Evolutionary conservation across 2,113 vertebrate species (phyloP).

Genomic region (Abramis brama): DNA sequence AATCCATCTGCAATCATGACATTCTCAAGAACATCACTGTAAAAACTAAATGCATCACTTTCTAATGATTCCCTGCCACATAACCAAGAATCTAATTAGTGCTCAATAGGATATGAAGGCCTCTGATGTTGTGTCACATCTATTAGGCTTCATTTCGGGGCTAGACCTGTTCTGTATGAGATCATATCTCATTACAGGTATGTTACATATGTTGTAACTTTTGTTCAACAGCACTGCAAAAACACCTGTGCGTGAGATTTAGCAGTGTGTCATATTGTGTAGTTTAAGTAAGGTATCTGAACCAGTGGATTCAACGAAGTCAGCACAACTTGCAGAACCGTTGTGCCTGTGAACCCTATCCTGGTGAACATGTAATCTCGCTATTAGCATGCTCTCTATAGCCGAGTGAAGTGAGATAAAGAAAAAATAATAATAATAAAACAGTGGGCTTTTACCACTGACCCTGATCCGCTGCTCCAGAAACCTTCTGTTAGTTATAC

Average conservation of each 20-base stretch:
- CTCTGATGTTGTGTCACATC: not conserved
- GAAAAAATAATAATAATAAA: not conserved
- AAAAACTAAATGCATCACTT: not conserved
- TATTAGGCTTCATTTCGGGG: not conserved
- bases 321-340: not conserved
- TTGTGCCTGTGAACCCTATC: not conserved
- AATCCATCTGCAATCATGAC: not conserved
- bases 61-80: not conserved
- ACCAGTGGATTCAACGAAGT: slow-evolving; percentile 7
- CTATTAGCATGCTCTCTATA: slow-evolving; percentile 23
- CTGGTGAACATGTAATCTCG: slow-evolving; percentile 26
- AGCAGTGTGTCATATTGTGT: slow-evolving; percentile 18
- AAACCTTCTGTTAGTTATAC: slow-evolving; percentile 19
- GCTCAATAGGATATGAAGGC: not conserved
- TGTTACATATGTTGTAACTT: not conserved
- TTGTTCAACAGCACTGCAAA: slow-evolving; percentile 7
- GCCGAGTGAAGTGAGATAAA: not conserved
- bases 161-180: slow-evolving; percentile 26
- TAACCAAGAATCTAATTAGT: not conserved
- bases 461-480: slow-evolving; percentile 6
- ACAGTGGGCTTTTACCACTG: slow-evolving; percentile 4
- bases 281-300: not conserved
- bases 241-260: not conserved
- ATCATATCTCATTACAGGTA: not conserved
- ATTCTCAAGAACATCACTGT: not conserved